Evolutionary conservation across 1,140 invertebrate species (phyloP).

Genomic region (Eumaeus atala): DNA sequence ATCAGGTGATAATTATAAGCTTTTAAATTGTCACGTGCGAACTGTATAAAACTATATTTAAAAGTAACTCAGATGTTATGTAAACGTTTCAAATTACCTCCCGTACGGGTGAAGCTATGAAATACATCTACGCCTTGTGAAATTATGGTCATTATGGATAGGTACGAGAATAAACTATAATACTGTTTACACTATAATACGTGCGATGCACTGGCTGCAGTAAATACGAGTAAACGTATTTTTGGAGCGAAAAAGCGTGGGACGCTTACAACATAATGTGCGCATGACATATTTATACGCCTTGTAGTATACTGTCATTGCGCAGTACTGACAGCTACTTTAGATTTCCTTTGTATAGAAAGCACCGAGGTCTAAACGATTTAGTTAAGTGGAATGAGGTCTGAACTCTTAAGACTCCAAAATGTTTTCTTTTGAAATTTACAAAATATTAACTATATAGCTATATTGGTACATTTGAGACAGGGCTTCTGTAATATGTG

Average conservation of each 20-base stretch:
- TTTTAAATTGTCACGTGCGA: background rate
- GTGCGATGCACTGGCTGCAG: constrained; percentile 29
- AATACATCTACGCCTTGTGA: constrained; percentile 24
- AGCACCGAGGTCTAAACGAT: too few relatives aligned
- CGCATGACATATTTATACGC: constrained; percentile 24
- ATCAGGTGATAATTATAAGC: background rate
- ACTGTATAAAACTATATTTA: background rate
- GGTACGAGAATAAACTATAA: constrained; percentile 6
- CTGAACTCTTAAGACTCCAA: too few relatives aligned
- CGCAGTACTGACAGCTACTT: too few relatives aligned
- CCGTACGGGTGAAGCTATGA: constrained; percentile 27
- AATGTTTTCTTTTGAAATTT: too few relatives aligned
- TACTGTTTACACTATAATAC: constrained; percentile 26
- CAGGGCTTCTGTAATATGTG: too few relatives aligned
- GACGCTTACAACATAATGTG: constrained; percentile 26
- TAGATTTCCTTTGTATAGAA: too few relatives aligned
- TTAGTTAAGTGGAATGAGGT: too few relatives aligned
- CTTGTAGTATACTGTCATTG: background rate
- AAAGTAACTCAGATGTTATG: constrained; percentile 19
- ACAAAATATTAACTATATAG: too few relatives aligned
- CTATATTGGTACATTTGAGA: too few relatives aligned
- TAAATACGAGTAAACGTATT: constrained; percentile 36
- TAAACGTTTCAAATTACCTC: constrained; percentile 30
- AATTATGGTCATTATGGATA: constrained; percentile 12
- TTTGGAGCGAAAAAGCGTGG: constrained; percentile 28